These are phyloP conservation scores for Tiaroga cobitis DNA, from an alignment of 2,797 vertebrate genomes.

Conservation along the genomic window DNA sequence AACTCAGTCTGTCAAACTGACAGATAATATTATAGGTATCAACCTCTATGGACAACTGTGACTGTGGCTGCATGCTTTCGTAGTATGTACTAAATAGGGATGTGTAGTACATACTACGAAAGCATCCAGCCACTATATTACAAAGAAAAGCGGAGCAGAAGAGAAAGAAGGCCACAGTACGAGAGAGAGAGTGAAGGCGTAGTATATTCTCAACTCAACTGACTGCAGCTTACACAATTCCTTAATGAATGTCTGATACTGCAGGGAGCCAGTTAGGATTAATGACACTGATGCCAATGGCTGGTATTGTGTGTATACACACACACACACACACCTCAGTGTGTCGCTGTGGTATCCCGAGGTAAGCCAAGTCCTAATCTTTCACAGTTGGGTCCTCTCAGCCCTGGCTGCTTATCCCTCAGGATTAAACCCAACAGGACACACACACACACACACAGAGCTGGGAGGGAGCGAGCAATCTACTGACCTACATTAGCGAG, in stretches of 20 bases:
- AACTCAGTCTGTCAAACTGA: background rate
- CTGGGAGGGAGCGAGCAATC: constrained; percentile 47
- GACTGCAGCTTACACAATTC: constrained; percentile 34
- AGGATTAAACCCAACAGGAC: constrained; percentile 55
- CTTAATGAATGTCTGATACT: constrained; percentile 45
- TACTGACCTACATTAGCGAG: constrained; percentile 62
- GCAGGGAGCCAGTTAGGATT: constrained; percentile 51
- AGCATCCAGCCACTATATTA: background rate
- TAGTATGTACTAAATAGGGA: too few relatives aligned
- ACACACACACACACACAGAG: constrained; percentile 18
- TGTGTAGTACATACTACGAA: constrained; percentile 1
- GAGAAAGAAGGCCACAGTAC: background rate
- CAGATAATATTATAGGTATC: background rate
- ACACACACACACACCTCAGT: constrained; percentile 27
- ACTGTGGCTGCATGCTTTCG: background rate
- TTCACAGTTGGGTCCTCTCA: constrained; percentile 46
- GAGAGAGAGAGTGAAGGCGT: background rate
- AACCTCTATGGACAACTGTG: background rate
- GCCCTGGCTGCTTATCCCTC: constrained; percentile 57
- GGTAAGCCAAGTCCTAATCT: constrained; percentile 59
- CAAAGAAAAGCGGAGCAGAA: background rate
- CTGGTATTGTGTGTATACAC: constrained; percentile 25
- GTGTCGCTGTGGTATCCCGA: constrained; percentile 51
- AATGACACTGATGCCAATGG: constrained; percentile 50
- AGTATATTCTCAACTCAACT: constrained; percentile 33